These are phyloP conservation scores for Noctilio leporinus DNA, from an alignment of 2,113 vertebrate genomes.

Conservation along the genomic window DNA sequence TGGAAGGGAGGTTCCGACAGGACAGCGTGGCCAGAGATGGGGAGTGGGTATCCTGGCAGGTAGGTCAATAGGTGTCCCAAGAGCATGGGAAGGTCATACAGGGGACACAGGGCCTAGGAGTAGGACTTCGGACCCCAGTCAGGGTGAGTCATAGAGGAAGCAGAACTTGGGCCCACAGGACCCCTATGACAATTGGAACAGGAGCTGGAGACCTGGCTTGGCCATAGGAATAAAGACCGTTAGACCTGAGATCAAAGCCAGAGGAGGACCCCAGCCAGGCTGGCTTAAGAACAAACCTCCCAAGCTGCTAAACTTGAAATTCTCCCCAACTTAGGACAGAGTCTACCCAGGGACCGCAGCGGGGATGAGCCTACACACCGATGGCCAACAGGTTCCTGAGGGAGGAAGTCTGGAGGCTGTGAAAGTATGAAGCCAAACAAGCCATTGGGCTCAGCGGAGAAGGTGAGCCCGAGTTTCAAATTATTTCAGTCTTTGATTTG, in stretches of 20 bases:
- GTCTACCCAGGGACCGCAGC: neutral
- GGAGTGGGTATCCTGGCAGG: neutral
- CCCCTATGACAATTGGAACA: neutral
- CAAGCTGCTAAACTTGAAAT: rapidly evolving
- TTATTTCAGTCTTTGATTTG: neutral
- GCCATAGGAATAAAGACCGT: neutral
- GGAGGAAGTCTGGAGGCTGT: neutral
- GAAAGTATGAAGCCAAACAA: neutral
- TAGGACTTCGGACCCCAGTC: neutral
- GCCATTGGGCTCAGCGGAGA: neutral
- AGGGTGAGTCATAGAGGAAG: neutral
- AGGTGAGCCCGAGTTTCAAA: neutral
- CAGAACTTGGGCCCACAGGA: neutral
- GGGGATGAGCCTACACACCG: too few relatives aligned
- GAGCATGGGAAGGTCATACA: neutral
- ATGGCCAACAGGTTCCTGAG: neutral
- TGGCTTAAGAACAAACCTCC: neutral
- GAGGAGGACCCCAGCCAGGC: neutral
- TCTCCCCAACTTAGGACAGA: neutral
- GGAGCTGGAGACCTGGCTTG: neutral
- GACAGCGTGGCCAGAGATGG: neutral
- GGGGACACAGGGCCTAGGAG: neutral
- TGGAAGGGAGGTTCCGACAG: neutral
- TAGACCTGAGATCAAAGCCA: neutral
- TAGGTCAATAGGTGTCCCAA: neutral